Percentiles rank a stretch among this genome's conserved stretches.
Conservation (phyloP, 2,113 vertebrate genomes). For the Istiophorus platypterus region DNA sequence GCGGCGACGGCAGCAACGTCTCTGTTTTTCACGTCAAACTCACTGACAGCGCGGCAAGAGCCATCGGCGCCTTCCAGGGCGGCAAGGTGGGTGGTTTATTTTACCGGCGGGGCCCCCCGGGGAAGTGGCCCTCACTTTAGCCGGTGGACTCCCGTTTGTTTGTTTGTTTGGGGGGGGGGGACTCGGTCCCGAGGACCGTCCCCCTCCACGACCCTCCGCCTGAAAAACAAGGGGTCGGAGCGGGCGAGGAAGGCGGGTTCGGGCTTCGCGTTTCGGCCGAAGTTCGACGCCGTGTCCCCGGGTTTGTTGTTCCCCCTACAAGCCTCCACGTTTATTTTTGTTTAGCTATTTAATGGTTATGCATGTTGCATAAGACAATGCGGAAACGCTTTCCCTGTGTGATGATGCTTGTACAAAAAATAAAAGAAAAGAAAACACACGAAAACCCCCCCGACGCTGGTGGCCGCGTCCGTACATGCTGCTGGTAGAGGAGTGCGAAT, state of each 20-base stretch:
- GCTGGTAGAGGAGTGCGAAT: constrained; percentile 42
- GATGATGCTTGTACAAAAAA: constrained; percentile 23
- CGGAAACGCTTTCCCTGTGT: constrained; percentile 51
- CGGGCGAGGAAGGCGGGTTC: constrained; percentile 14
- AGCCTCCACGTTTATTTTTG: no score
- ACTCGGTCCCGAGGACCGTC: no score
- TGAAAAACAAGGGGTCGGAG: neutral
- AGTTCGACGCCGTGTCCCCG: constrained; percentile 33
- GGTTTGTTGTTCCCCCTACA: constrained; percentile 30
- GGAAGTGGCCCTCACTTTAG: no score
- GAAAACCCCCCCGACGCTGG: no score
- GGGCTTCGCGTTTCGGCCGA: constrained; percentile 29
- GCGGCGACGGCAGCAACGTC: constrained; percentile 83
- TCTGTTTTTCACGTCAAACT: constrained; percentile 94
- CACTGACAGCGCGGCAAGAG: constrained; percentile 92
- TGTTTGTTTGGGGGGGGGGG: no score
- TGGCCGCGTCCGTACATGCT: constrained; percentile 45
- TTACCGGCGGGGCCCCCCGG: no score
- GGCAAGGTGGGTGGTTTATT: constrained; percentile 85
- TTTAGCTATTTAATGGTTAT: constrained; percentile 37
- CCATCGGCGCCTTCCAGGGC: constrained; percentile 87
- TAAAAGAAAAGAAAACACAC: neutral
- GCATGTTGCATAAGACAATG: constrained; percentile 69
- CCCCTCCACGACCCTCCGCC: no score
- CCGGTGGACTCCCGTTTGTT: no score